These are phyloP conservation scores for Phenganax marumi DNA, from an alignment of 92 coral and sea anemone genomes.

Conservation along the genomic window DNA sequence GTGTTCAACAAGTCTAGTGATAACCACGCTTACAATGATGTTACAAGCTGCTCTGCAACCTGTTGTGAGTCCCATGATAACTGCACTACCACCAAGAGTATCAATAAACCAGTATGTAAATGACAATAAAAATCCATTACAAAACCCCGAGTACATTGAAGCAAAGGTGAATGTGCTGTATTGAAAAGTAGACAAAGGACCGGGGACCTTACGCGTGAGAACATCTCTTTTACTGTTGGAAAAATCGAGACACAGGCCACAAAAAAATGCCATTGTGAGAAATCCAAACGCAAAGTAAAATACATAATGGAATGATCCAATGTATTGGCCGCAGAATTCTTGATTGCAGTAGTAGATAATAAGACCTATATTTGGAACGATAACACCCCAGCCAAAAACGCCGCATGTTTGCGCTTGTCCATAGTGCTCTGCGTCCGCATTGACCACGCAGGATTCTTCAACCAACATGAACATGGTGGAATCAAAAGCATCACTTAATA, in stretches of 20 bases:
- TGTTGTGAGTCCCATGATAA: slow-evolving; percentile 78
- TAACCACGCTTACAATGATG: background rate
- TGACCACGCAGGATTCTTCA: slow-evolving; percentile 27
- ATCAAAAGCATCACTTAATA: slow-evolving; percentile 33
- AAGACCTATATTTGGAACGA: slow-evolving; percentile 65
- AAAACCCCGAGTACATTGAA: slow-evolving; percentile 67
- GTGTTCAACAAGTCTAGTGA: background rate
- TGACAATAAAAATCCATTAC: slow-evolving; percentile 81
- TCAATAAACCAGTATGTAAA: slow-evolving; percentile 91
- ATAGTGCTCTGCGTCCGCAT: slow-evolving; percentile 55
- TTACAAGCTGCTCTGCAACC: slow-evolving; percentile 22
- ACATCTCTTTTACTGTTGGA: background rate
- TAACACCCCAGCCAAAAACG: slow-evolving; percentile 82
- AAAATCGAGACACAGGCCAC: slow-evolving; percentile 68
- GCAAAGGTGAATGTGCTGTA: slow-evolving; percentile 67
- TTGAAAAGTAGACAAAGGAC: slow-evolving; percentile 40
- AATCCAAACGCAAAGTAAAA: slow-evolving; percentile 75
- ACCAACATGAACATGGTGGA: slow-evolving; percentile 27
- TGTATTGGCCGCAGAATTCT: slow-evolving; percentile 54
- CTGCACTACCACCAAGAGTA: slow-evolving; percentile 69
- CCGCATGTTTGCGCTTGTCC: slow-evolving; percentile 85
- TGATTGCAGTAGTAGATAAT: slow-evolving; percentile 55
- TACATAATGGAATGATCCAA: slow-evolving; percentile 53
- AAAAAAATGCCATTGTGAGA: slow-evolving; percentile 64
- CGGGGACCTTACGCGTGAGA: slow-evolving; percentile 2